A percentile compares a stretch with the other conserved stretches of the same genome.
Conservation (phyloP, 2,797 vertebrate genomes). For the Diplodus sargus region DNA sequence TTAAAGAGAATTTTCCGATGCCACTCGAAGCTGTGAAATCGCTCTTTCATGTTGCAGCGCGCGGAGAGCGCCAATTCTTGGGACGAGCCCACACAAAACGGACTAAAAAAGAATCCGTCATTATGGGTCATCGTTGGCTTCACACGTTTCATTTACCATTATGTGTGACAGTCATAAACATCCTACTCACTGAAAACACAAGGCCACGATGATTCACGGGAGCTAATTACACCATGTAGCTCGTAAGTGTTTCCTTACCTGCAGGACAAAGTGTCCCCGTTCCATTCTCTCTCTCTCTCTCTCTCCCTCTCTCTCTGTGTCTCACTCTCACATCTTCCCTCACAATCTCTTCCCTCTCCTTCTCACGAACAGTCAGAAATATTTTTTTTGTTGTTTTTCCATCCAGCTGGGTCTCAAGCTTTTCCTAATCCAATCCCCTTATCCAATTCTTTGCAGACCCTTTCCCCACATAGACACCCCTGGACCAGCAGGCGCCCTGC, state of each 20-base stretch:
- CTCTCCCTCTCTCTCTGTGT: slow-evolving; percentile 12
- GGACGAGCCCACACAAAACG: slow-evolving; percentile 69
- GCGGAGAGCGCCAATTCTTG: slow-evolving; percentile 55
- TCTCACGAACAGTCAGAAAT: slow-evolving; percentile 25
- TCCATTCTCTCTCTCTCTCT: slow-evolving; percentile 14
- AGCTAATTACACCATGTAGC: slow-evolving; percentile 60
- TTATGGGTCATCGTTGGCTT: slow-evolving; percentile 73
- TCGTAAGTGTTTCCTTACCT: slow-evolving; percentile 45
- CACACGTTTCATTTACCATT: slow-evolving; percentile 56
- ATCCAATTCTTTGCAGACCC: slow-evolving; percentile 55
- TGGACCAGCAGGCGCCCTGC: slow-evolving; percentile 41
- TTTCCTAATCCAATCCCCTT: slow-evolving; percentile 64
- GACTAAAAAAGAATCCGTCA: slow-evolving; percentile 66
- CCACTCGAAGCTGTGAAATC: slow-evolving; percentile 76
- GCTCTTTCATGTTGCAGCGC: slow-evolving; percentile 66
- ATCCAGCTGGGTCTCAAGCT: slow-evolving; percentile 58
- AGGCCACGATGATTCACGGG: slow-evolving; percentile 53
- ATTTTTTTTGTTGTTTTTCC: slow-evolving; percentile 20
- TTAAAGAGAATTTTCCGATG: slow-evolving; percentile 71
- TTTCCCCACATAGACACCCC: slow-evolving; percentile 38
- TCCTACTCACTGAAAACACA: slow-evolving; percentile 59
- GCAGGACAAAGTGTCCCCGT: slow-evolving; percentile 52
- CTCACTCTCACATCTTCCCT: slow-evolving; percentile 45
- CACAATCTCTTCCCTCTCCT: slow-evolving; percentile 24
- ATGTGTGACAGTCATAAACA: slow-evolving; percentile 67